A percentile compares a stretch with the other conserved stretches of the same genome.
Evolutionary conservation across 1,140 invertebrate species (phyloP).

Genomic region (Diachasmimorpha longicaudata): DNA sequence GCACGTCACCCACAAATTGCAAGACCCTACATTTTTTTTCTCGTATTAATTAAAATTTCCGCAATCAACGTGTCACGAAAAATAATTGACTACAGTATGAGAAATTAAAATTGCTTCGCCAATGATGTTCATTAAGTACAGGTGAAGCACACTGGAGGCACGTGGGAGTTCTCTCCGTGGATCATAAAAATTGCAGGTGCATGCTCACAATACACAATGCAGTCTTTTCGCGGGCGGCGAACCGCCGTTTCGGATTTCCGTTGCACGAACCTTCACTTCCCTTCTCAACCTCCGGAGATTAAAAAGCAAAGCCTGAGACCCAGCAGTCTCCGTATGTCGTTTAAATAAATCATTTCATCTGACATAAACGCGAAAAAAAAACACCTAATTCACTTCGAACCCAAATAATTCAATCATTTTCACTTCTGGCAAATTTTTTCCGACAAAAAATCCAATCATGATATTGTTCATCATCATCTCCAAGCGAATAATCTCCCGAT

Average conservation of each 20-base stretch:
- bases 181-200: conserved; percentile 46
- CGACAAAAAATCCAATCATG: no score
- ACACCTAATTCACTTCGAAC: no score
- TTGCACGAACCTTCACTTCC: conserved; percentile 12
- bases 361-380: background rate
- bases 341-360: background rate
- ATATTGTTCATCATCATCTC: no score
- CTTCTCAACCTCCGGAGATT: background rate
- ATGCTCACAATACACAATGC: conserved; percentile 44
- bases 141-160: conserved; percentile 37
- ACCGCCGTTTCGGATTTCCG: conserved; percentile 22
- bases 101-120: background rate
- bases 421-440: no score
- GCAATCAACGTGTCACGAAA: no score
- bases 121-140: conserved; percentile 32
- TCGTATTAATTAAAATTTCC: no score
- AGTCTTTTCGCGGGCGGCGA: conserved; percentile 2
- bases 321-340: background rate
- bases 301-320: background rate
- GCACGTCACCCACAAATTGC: no score
- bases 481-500: no score
- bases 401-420: no score
- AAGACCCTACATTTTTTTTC: no score
- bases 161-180: conserved; percentile 39
- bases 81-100: background rate